phyloP scores from a whole-genome alignment of 2,113 vertebrate genomes.

The Phyllopteryx taeniolatus region DNA sequence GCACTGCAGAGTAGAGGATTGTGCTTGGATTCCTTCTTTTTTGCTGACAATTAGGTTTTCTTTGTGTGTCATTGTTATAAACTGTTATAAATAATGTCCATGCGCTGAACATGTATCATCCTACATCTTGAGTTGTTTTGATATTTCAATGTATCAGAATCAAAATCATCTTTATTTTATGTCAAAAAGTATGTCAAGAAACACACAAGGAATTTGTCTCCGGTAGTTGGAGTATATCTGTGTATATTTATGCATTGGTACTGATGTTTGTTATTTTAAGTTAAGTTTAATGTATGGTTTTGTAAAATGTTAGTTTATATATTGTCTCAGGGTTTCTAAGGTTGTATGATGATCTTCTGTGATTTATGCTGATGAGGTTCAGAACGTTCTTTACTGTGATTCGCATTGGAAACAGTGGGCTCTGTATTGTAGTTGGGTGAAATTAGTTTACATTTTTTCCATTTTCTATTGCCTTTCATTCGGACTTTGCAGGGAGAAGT shows the following conservation, averaged over 20 bases:
- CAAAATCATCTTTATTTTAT: too few relatives aligned
- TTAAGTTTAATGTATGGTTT: background rate
- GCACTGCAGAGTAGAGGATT: too few relatives aligned
- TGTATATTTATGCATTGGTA: background rate
- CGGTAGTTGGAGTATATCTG: too few relatives aligned
- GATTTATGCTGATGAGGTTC: background rate
- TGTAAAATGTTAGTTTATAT: background rate
- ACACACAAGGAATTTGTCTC: too few relatives aligned
- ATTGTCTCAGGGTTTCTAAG: background rate
- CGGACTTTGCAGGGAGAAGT: background rate
- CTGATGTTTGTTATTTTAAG: background rate
- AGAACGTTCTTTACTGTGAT: background rate
- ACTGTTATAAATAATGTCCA: background rate
- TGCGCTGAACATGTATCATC: background rate
- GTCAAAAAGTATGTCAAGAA: too few relatives aligned
- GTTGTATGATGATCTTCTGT: background rate
- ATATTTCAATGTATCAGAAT: too few relatives aligned
- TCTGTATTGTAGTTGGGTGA: background rate
- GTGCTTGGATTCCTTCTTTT: background rate
- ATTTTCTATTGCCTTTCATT: background rate
- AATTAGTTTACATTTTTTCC: background rate
- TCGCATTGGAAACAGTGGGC: background rate
- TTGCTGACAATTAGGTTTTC: background rate
- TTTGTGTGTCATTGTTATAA: background rate
- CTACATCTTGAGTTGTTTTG: background rate